A percentile compares a stretch with the other conserved stretches of the same genome.
phyloP scores from a whole-genome alignment of 1,140 invertebrate species.

The Ephestia elutella region DNA sequence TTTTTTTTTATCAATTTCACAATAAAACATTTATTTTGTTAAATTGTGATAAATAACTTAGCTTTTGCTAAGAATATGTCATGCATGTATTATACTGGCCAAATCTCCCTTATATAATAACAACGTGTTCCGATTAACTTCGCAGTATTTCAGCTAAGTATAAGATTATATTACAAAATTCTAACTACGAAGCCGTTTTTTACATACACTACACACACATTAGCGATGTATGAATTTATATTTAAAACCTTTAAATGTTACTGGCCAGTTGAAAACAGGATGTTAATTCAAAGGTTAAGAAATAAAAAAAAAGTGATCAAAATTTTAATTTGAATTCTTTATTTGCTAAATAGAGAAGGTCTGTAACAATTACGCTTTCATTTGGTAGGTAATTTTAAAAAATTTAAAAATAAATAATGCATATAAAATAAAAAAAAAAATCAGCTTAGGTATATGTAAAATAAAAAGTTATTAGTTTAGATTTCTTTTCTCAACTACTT shows the following conservation, averaged over 20 bases:
- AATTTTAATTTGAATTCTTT: no score
- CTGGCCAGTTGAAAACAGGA: background rate
- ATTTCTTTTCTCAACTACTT: no score
- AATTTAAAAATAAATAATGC: no score
- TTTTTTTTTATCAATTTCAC: no score
- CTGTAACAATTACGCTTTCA: no score
- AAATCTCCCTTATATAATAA: conserved; percentile 14
- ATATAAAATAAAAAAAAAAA: no score
- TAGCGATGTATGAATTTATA: conserved; percentile 10
- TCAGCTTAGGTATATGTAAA: no score
- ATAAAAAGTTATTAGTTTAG: no score
- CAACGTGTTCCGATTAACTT: background rate
- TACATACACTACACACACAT: conserved; percentile 44
- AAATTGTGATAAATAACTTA: background rate
- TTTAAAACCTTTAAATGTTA: conserved; percentile 13
- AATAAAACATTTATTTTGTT: no score
- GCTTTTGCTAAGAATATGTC: background rate
- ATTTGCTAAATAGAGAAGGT: no score
- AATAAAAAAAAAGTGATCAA: background rate
- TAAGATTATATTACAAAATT: conserved; percentile 38
- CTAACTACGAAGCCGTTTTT: conserved; percentile 53
- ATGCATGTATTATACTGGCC: conserved; percentile 5
- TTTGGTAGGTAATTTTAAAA: no score
- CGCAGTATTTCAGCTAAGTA: no score
- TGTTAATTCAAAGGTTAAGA: background rate